Conservation (phyloP, 1,140 invertebrate species). For the Holotrichia oblita region DNA sequence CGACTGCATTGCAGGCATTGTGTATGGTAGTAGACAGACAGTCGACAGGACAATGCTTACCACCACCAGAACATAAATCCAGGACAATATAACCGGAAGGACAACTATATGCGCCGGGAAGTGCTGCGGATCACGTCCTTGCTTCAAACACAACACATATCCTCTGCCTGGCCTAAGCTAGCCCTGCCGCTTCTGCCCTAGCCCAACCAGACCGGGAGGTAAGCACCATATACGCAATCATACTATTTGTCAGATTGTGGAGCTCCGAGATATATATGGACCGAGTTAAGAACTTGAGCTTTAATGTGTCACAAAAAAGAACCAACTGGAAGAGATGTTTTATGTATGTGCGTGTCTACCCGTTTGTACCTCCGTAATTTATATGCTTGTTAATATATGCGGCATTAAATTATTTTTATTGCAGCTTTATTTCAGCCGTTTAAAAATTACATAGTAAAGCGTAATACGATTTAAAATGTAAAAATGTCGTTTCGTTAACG, state of each 20-base stretch:
- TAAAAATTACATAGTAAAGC: not conserved
- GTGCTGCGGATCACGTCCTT: slow-evolving; percentile 50
- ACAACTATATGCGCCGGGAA: slow-evolving; percentile 51
- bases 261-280: slow-evolving; percentile 25
- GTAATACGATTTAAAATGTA: no score
- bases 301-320: slow-evolving; percentile 38
- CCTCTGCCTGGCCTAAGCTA: not conserved
- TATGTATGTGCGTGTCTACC: slow-evolving; percentile 26
- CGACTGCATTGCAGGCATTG: slow-evolving; percentile 50
- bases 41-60: slow-evolving; percentile 51
- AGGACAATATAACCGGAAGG: slow-evolving; percentile 51
- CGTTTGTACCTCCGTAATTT: slow-evolving; percentile 26
- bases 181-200: not conserved
- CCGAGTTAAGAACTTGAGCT: slow-evolving; percentile 38
- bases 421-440: not conserved
- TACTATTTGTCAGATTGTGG: slow-evolving; percentile 42
- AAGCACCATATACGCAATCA: slow-evolving; percentile 38
- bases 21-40: slow-evolving; percentile 47
- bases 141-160: slow-evolving; percentile 43
- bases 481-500: no score
- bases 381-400: not conserved
- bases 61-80: slow-evolving; percentile 52
- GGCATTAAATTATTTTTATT: slow-evolving; percentile 29
- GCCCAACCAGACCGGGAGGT: not conserved
- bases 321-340: slow-evolving; percentile 36